Evolutionary conservation across 2,888 invertebrate genomes (phyloP).

Genomic region (Catocala fraxini): DNA sequence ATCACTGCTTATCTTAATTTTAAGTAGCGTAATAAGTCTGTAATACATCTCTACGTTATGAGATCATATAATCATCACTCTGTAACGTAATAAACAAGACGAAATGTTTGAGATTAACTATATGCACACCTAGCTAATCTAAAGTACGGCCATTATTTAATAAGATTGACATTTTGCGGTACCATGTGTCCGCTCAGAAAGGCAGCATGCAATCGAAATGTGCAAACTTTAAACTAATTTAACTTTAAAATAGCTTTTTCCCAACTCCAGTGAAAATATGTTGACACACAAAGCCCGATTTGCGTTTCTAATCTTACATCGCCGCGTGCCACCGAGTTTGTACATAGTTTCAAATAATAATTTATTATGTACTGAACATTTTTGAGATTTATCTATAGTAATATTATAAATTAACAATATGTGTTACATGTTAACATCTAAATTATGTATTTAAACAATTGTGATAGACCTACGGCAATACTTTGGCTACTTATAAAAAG

Average conservation of each 20-base stretch:
- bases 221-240: conserved; percentile 74
- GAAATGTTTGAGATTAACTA: not conserved
- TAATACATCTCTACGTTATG: no score
- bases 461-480: no score
- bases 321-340: not conserved
- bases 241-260: conserved; percentile 77
- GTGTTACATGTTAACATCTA: no score
- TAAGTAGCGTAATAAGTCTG: no score
- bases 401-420: no score
- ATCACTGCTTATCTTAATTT: no score
- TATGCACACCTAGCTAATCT: not conserved
- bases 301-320: conserved; percentile 26
- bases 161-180: conserved; percentile 25
- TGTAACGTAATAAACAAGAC: no score
- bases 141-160: conserved; percentile 20
- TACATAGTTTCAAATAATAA: conserved; percentile 3
- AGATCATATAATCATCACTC: no score
- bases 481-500: no score
- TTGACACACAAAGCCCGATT: conserved; percentile 48
- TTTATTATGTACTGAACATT: no score
- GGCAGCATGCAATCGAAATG: conserved; percentile 60
- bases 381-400: no score
- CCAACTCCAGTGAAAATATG: conserved; percentile 51
- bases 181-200: conserved; percentile 35
- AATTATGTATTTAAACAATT: no score